Base-by-base conservation (phyloP, 2,113 vertebrate genomes). In the Sapayoa aenigma region DNA sequence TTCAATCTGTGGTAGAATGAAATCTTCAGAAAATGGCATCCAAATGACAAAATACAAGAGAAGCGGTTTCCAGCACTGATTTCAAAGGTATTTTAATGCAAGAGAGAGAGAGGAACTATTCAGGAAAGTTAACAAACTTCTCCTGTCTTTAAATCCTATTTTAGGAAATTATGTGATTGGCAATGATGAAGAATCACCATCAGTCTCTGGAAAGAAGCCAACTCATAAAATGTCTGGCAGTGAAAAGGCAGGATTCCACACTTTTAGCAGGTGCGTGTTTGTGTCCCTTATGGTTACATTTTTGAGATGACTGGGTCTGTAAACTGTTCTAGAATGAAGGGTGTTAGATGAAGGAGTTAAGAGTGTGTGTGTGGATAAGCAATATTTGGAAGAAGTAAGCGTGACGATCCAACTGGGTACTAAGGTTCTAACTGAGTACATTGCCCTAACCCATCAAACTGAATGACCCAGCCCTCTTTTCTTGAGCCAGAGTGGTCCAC, bases 151-250 rank as follows among this genome's bases (percentile, higher is more conserved):
- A 66, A 96, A 82, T 95, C 60, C 47, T 78, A 18, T 98, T 58
- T 96, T 98, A 79, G 98, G 98, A 49, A 97, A 97, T 87, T 97
- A 98, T 9, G 76, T 97, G 39, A 50, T 98, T 56, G 98, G 98
- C 66, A 99, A 98, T 96, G 98, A 98, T 84, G 98, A 99, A 37
- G 99, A 99, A 53, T 95, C 93, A 5, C 95, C 89, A 22, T 97
- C 98, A 5, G 56, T 98, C 27, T 98, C 96, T 96, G 97, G 96
- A 92, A 97, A 87, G 50, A 97, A 73, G 33, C 68, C 94, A 94
- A 74, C 28, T 41, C 80, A 89, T 59, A 95, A 97, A 95, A 68
- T 3, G 37, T 66, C 89, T 85, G 87, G 30, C 82, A 92, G 79
- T 47, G 56, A 46, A 92, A 97, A 81, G 72, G 84, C 81, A 73